phyloP scores from a whole-genome alignment of 2,888 invertebrate genomes.

The Apamea monoglypha region DNA sequence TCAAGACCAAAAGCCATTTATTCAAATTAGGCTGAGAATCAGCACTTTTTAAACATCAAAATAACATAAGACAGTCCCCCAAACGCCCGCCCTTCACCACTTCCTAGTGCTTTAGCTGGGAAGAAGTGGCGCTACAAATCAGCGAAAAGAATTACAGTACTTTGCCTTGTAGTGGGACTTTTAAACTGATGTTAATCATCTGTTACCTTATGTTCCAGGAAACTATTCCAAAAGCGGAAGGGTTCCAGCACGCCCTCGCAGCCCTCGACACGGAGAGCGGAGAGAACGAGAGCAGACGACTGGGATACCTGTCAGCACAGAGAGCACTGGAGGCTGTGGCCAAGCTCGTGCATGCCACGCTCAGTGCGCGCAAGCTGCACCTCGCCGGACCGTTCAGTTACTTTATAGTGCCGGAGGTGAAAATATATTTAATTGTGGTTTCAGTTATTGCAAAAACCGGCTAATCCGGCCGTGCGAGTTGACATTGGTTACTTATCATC shows the following conservation, averaged over 20 bases:
- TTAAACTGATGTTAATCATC: not conserved
- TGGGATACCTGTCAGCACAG: slow-evolving; percentile 93
- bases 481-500: not conserved
- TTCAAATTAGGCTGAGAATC: too few relatives aligned
- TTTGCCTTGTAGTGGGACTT: not conserved
- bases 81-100: too few relatives aligned
- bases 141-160: not conserved
- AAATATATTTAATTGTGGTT: not conserved
- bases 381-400: slow-evolving; percentile 97
- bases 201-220: slow-evolving; percentile 71
- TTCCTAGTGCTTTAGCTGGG: too few relatives aligned
- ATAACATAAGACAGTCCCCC: too few relatives aligned
- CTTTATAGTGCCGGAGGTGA: slow-evolving; percentile 95
- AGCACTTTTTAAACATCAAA: too few relatives aligned
- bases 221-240: slow-evolving; percentile 76
- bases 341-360: slow-evolving; percentile 94
- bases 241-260: slow-evolving; percentile 84
- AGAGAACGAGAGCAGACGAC: slow-evolving; percentile 67
- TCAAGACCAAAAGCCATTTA: too few relatives aligned
- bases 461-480: not conserved
- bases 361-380: slow-evolving; percentile 95
- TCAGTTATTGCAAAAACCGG: not conserved
- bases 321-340: slow-evolving; percentile 92
- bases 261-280: slow-evolving; percentile 77
- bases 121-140: too few relatives aligned